Base-by-base conservation (phyloP, 1,140 invertebrate species). In the Drosophila pandora region DNA sequence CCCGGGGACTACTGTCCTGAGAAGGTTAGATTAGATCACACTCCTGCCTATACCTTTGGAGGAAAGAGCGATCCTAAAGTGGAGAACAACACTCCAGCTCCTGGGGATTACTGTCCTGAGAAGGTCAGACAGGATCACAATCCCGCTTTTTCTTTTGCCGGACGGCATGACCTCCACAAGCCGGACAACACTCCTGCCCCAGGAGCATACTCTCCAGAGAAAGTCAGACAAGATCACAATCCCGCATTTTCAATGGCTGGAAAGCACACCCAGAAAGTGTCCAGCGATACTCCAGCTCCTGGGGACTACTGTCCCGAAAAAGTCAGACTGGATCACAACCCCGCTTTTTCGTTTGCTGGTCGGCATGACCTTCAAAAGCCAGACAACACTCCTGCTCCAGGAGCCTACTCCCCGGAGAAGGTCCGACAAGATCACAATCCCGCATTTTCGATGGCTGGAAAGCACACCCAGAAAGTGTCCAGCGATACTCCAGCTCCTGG, bases 1-100 rank as follows among this genome's bases (percentile, higher is more conserved):
- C 94, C 97, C 68, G 93, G 96, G 76, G 93, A 95, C 88, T 94
- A 98, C 92, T 93, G 94, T 92, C 96, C 96, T 0, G 96, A 97
- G 78, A 76, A 92, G 88, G n/a, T 93, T 89, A 93, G 95, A 37
- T 75, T 93, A 60, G 93, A 94, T 76, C 92, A 92, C 37, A 93
- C 93, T 45, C 94, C 94, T 5, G 93, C 93, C 58, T 95, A 92
- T 79, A 93, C 92, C 21, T 95, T 95, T 63, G 92, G 92, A 6
- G 92, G 94, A 10, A 95, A 93, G 91, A 93, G 93, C 25, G 90
- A 91, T 43, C 74, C 88, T 12, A 92, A 94, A 13, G 93, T 94
- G 62, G 89, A 92, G 49, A 93, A 85, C 64, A 92, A 93, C 59
- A 92, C 76, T 72, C 93, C 97, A 1, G 95, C 95, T 68, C 94